Conservation (phyloP, 2,113 vertebrate species). For the Aldabrachelys gigantea region DNA sequence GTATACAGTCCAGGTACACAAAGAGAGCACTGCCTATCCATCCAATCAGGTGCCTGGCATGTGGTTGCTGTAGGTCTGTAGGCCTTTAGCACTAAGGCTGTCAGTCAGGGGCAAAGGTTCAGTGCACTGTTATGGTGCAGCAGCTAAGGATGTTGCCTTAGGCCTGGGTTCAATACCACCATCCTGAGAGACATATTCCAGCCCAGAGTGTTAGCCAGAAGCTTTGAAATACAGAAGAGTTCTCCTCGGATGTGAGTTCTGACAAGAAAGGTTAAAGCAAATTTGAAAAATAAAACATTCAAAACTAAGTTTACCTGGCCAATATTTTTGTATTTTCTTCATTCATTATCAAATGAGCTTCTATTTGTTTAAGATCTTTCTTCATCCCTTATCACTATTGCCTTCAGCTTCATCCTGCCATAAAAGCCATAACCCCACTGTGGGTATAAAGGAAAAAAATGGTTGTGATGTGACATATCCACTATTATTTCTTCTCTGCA, state of each 20-base stretch:
- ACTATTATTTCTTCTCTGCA: not conserved
- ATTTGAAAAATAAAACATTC: not conserved
- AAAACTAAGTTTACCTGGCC: not conserved
- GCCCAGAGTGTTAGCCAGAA: not conserved
- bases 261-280: not conserved
- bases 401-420: not conserved
- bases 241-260: not conserved
- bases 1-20: no score
- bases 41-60: not conserved
- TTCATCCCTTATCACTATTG: not conserved
- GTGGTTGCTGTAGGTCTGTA: not conserved
- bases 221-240: not conserved
- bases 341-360: not conserved
- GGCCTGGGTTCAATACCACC: no score
- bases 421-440: rapidly evolving
- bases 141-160: not conserved
- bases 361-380: not conserved
- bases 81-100: not conserved
- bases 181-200: not conserved
- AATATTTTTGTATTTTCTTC: not conserved
- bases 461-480: not conserved
- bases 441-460: not conserved
- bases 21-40: not conserved
- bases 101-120: not conserved
- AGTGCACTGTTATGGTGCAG: not conserved